phyloP scores from a whole-genome alignment of 2,888 invertebrate genomes.

The Iselma pallidipennis region DNA sequence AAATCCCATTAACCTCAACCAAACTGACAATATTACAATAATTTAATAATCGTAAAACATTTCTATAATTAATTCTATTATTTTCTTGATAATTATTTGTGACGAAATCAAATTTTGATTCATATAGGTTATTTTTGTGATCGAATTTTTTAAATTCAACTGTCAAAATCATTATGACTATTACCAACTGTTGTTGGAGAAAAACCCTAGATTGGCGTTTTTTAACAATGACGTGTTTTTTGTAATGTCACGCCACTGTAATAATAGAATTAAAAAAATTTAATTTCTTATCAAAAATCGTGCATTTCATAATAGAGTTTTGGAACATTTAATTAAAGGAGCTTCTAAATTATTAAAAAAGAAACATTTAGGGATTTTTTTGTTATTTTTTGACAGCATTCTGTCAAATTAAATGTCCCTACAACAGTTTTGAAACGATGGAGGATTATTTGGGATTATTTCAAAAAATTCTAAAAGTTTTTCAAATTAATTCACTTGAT shows the following conservation, averaged over 20 bases:
- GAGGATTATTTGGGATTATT: conserved; percentile 10
- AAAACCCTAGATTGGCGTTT: background rate
- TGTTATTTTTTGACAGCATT: background rate
- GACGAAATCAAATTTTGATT: background rate
- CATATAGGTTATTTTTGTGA: background rate
- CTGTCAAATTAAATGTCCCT: background rate
- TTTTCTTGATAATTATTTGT: background rate
- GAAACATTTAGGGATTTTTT: conserved; percentile 2
- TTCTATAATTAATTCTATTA: background rate
- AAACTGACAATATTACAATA: background rate
- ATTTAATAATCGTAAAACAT: background rate
- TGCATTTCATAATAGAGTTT: too few species aligned
- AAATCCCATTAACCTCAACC: conserved; percentile 5
- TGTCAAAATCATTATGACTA: background rate
- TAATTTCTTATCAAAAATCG: too few species aligned
- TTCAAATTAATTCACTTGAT: background rate
- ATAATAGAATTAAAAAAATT: background rate
- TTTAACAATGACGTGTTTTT: background rate
- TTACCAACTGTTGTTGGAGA: background rate
- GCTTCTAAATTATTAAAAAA: too few species aligned
- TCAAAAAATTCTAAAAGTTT: conserved; percentile 6
- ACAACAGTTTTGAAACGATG: background rate
- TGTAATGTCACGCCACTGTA: background rate
- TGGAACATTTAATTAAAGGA: too few species aligned
- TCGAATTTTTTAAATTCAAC: background rate